These are phyloP conservation scores for Onchidella celtica DNA, from an alignment of 2,888 invertebrate genomes.

Conservation along the genomic window DNA sequence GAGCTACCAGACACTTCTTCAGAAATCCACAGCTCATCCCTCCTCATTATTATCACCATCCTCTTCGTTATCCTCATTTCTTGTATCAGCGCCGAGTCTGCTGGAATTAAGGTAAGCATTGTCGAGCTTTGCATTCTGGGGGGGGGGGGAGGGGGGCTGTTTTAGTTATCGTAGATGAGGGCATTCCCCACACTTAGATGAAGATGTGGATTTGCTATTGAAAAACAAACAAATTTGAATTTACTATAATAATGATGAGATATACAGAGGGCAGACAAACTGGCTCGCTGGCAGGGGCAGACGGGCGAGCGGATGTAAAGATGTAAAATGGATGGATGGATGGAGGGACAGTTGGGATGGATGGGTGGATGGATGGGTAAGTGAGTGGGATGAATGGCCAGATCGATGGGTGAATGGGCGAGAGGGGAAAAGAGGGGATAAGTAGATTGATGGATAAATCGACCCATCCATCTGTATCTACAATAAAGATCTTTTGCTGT, in stretches of 20 bases:
- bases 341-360: constrained; percentile 9
- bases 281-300: too few relatives aligned
- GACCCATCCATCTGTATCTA: not conserved
- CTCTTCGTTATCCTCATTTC: not conserved
- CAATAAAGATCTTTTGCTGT: not conserved
- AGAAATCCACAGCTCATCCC: not conserved
- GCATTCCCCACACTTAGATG: too few relatives aligned
- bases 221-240: not conserved
- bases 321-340: not conserved
- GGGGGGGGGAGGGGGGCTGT: too few relatives aligned
- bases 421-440: not conserved
- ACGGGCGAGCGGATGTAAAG: not conserved
- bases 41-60: not conserved
- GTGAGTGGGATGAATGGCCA: not conserved
- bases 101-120: not conserved
- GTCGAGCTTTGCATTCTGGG: too few relatives aligned
- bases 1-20: not conserved
- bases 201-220: too few relatives aligned
- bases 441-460: not conserved
- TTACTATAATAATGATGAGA: too few relatives aligned
- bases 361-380: not conserved
- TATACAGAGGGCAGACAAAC: not conserved
- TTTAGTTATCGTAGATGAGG: too few relatives aligned
- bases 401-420: not conserved
- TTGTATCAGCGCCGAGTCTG: not conserved